Percentiles rank a stretch among this genome's conserved stretches.
Evolutionary conservation across 2,888 invertebrate species (phyloP).

Genomic region (Cepaea hortensis): DNA sequence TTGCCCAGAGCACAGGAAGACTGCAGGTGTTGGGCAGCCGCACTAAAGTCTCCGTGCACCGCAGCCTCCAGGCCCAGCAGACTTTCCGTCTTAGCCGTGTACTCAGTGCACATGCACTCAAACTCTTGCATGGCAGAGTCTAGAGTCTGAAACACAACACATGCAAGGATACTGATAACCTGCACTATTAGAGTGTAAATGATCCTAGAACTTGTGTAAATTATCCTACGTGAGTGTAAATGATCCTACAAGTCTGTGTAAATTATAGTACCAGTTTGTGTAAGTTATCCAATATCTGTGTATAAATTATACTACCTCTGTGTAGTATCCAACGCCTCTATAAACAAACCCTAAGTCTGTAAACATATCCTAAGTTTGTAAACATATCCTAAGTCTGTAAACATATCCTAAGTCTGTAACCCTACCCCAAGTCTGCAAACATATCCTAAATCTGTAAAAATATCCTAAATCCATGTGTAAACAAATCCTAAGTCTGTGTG

Average conservation of each 20-base stretch:
- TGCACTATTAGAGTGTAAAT: no score
- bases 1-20: slow-evolving; percentile 73
- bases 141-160: slow-evolving; percentile 49
- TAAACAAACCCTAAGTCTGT: no score
- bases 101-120: slow-evolving; percentile 60
- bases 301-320: no score
- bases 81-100: slow-evolving; percentile 60
- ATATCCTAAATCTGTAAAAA: neutral
- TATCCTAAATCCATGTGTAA: neutral
- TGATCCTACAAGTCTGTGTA: no score
- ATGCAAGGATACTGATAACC: neutral
- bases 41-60: slow-evolving; percentile 57
- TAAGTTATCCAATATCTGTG: no score
- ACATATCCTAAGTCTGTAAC: no score
- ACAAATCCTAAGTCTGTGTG: neutral
- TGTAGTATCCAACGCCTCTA: no score
- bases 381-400: no score
- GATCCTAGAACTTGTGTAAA: no score
- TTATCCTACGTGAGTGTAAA: no score
- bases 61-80: slow-evolving; percentile 62
- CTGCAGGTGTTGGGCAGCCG: slow-evolving; percentile 60
- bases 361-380: no score
- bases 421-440: neutral
- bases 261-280: no score
- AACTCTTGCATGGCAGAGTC: slow-evolving; percentile 63